Evolutionary conservation across 64 coral and sea anemone species (phyloP), one percentile per base, ranked within the genome.

Genomic region (Montipora sp.): DNA sequence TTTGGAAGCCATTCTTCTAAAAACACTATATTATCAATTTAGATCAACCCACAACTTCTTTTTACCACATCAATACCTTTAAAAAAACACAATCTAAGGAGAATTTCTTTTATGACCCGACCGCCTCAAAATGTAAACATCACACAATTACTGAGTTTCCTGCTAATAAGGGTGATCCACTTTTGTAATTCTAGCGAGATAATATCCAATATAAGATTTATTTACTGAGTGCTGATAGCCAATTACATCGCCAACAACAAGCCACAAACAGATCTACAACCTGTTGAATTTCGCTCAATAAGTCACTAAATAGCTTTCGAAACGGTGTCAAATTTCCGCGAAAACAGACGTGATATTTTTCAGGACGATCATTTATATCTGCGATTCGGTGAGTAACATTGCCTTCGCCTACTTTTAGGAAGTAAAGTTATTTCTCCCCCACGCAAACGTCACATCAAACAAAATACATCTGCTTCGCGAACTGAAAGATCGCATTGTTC

Each of bases 401-500:
- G 5, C 21, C 3, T 13, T 18, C 11, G 18, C 1, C 14, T 71
- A 9, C 19, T 11, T 50, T 44, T 50, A 85, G 65, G 82, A 72
- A 85, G 65, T 71, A 71, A 22, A 44, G 60, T 63, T 63, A 49
- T 21, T 85, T n/a, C 59, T 59, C 48, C 16, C 44, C 65, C 65
- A 20, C 63, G n/a, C 45, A 71, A 47, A 71, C 65, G 36, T 43
- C 70, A 4, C 44, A 72, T 19, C 21, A 50, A 14, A 14, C 45
- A 18, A 43, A 65, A 21, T 72, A 5, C 82, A 85, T 85, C 82
- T 85, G 55, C 18, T 83, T 83, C 7, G 50, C 4, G 4, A 16
- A 61, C 16, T 84, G 59, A 84, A 84, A 48, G 81, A 84, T 84
- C 43, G 27, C 66, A 84, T 84, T 84, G 65, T 85, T 85, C 65